These are phyloP conservation scores for Nomada flava DNA, from an alignment of 2,888 invertebrate species.

Conservation along the genomic window DNA sequence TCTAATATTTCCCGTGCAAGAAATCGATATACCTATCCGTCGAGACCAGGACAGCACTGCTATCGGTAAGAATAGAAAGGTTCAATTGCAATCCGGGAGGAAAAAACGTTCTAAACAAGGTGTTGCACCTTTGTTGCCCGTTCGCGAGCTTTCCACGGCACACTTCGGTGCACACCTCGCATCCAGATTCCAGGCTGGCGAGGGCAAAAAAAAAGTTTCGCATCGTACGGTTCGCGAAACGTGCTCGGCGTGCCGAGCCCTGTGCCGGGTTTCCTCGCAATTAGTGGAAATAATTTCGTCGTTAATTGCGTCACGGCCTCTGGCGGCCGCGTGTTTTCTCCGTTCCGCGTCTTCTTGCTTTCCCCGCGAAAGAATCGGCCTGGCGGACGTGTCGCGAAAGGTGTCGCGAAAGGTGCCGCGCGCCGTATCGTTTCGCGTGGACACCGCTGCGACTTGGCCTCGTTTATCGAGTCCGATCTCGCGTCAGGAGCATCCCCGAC, in stretches of 20 bases:
- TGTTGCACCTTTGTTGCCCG: no score
- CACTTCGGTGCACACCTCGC: background rate
- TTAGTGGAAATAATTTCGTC: constrained; percentile 70
- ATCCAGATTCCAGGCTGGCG: constrained; percentile 30
- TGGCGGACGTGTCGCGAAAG: background rate
- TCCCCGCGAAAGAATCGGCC: background rate
- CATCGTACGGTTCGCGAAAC: constrained; percentile 51
- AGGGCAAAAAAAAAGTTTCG: constrained; percentile 27
- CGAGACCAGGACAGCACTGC: no score
- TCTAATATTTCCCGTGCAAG: no score
- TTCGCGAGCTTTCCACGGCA: no score
- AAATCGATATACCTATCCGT: no score
- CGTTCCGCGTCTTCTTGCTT: constrained; percentile 45
- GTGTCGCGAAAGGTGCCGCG: background rate
- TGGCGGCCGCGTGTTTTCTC: constrained; percentile 62
- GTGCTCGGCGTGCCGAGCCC: constrained; percentile 3
- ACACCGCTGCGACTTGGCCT: constrained; percentile 9
- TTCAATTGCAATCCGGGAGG: background rate
- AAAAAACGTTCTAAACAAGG: background rate
- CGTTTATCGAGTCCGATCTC: constrained; percentile 15
- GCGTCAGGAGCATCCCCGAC: background rate
- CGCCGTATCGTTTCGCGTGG: constrained; percentile 3
- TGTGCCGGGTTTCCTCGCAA: constrained; percentile 52
- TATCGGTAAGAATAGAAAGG: no score
- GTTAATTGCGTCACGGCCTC: constrained; percentile 68